phyloP scores from a whole-genome alignment of 2,797 vertebrate species.

The Sebastiscus tertius region DNA sequence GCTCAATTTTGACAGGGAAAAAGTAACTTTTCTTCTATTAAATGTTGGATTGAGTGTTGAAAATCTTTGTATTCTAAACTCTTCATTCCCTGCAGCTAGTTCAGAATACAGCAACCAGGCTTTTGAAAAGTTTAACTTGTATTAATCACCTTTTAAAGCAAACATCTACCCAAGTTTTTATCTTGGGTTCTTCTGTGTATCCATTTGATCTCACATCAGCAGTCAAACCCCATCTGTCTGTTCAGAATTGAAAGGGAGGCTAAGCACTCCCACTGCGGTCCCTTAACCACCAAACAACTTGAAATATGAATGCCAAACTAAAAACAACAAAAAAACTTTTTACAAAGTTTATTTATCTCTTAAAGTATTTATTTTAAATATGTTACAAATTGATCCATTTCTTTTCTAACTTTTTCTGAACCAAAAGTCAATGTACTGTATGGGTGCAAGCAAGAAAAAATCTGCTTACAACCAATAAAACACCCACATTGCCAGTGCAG shows the following conservation, averaged over 20 bases:
- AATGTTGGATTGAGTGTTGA: neutral
- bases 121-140: neutral
- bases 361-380: neutral
- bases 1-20: neutral
- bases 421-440: neutral
- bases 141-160: neutral
- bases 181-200: neutral
- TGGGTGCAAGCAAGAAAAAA: neutral
- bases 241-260: neutral
- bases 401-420: neutral
- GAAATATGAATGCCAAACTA: neutral
- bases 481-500: neutral
- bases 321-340: neutral
- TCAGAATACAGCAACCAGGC: neutral
- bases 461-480: neutral
- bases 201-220: neutral
- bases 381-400: neutral
- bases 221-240: neutral
- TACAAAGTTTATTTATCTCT: neutral
- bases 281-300: neutral
- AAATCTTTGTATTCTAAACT: neutral
- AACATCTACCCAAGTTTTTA: neutral
- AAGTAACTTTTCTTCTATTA: neutral
- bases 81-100: constrained; percentile 9
- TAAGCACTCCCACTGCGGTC: neutral